Evolutionary conservation across 2,113 vertebrate genomes (phyloP), one percentile per base, ranked within the genome.

Genomic region (Turdus rufiventris): DNA sequence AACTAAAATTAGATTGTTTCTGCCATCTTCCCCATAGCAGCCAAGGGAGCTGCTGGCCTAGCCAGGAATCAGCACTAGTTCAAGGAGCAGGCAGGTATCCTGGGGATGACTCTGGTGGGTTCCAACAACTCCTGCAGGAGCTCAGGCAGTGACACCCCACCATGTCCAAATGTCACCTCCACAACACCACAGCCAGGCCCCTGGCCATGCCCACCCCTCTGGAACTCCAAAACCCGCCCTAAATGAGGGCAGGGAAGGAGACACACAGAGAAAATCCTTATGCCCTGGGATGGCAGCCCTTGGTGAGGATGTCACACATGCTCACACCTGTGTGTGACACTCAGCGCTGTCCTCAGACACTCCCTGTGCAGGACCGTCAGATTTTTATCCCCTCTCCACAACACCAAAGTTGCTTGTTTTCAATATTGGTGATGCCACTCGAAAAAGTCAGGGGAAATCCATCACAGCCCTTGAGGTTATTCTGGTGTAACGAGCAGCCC

Each of bases 311-410:
- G 20, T 19, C 34, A 18, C 4, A 2, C 0, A 0, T 13, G 38
- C 8, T 77, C 66, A 38, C 6, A 4, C 5, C 21, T 13, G 14
- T 40, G 26, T 45, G 78, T 1, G 4, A 20, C 5, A 9, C 57
- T 29, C 40, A 8, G 36, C 0, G 0, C 45, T 45, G 31, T 70
- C 50, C 89, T 63, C 76, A 33, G 60, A 62, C 72, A 45, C 29
- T 26, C 45, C 58, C 51, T 0, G 0, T 18, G 21, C 0, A 0
- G 10, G 43, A 31, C 84, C 56, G 43, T 10, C 0, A 0, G 23
- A 29, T 71, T 92, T 89, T 77, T 31, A 47, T 66, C 43, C 18
- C 2, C 7, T 87, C 88, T 67, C 84, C 76, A 89, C 65, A 77
- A 42, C 8, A 23, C 67, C 40, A 5, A 73, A 88, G 20, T 58